These are phyloP conservation scores for Spodoptera frugiperda DNA, from an alignment of 1,140 invertebrate genomes.

Conservation along the genomic window DNA sequence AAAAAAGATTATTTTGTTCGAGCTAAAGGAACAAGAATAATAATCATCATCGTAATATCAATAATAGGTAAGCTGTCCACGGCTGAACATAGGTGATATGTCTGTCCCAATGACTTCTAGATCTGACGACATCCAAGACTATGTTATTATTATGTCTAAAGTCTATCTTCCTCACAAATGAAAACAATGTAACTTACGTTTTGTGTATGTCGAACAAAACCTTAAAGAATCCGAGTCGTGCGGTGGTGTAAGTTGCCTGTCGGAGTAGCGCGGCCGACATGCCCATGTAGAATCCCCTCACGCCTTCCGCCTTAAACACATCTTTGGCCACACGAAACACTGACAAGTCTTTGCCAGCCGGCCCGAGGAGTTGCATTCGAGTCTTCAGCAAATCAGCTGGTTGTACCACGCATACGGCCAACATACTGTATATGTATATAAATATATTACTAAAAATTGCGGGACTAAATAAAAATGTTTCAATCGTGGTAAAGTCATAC, in stretches of 20 bases:
- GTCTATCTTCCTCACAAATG: not conserved
- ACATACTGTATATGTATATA: constrained; percentile 88
- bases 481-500: too few relatives aligned
- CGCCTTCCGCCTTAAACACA: constrained; percentile 95
- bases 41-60: too few relatives aligned
- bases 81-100: too few relatives aligned
- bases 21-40: too few relatives aligned
- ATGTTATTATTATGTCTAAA: too few relatives aligned
- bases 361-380: constrained; percentile 94
- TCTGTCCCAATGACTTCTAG: too few relatives aligned
- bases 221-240: constrained; percentile 97
- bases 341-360: constrained; percentile 89
- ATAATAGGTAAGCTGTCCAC: too few relatives aligned
- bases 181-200: constrained; percentile 73
- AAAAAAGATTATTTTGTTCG: too few relatives aligned
- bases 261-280: constrained; percentile 94
- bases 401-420: constrained; percentile 97
- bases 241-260: constrained; percentile 99
- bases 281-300: constrained; percentile 95
- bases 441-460: too few relatives aligned
- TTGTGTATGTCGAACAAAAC: constrained; percentile 94
- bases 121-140: too few relatives aligned
- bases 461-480: too few relatives aligned
- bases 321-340: constrained; percentile 89
- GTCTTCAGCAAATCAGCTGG: constrained; percentile 99